A percentile compares a stretch with the other conserved stretches of the same genome.
Conservation (phyloP, 1,140 invertebrate genomes). For the Argopecten irradians region DNA sequence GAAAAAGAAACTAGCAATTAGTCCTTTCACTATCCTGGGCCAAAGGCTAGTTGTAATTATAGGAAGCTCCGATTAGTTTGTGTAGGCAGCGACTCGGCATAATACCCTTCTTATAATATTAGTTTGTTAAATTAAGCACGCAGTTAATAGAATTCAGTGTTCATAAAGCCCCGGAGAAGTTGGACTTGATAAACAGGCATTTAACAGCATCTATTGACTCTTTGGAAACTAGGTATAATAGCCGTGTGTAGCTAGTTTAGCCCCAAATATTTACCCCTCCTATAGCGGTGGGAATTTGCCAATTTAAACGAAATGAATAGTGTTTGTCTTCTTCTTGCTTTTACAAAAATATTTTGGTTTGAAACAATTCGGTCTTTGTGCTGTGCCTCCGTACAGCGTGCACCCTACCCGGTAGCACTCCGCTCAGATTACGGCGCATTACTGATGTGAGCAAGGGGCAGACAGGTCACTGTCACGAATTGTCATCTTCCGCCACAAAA, state of each 20-base stretch:
- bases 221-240: constrained; percentile 22
- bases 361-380: constrained; percentile 36
- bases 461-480: constrained; percentile 32
- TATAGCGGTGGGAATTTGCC: constrained; percentile 39
- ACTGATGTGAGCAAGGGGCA: constrained; percentile 30
- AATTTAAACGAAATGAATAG: constrained; percentile 45
- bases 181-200: constrained; percentile 35
- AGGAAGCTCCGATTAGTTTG: not conserved
- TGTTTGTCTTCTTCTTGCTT: constrained; percentile 35
- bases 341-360: constrained; percentile 34
- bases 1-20: not conserved
- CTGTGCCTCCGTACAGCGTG: not conserved
- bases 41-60: not conserved
- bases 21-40: not conserved
- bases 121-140: constrained; percentile 10
- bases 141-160: not conserved
- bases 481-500: constrained; percentile 30
- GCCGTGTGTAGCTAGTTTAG: not conserved
- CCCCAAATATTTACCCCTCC: constrained; percentile 10
- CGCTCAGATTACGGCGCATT: constrained; percentile 29
- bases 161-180: constrained; percentile 26
- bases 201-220: constrained; percentile 21
- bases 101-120: constrained; percentile 1
- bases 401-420: constrained; percentile 31
- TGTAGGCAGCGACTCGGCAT: not conserved